Conservation (phyloP, 2,797 vertebrate species). For the Eleutherodactylus coqui region DNA sequence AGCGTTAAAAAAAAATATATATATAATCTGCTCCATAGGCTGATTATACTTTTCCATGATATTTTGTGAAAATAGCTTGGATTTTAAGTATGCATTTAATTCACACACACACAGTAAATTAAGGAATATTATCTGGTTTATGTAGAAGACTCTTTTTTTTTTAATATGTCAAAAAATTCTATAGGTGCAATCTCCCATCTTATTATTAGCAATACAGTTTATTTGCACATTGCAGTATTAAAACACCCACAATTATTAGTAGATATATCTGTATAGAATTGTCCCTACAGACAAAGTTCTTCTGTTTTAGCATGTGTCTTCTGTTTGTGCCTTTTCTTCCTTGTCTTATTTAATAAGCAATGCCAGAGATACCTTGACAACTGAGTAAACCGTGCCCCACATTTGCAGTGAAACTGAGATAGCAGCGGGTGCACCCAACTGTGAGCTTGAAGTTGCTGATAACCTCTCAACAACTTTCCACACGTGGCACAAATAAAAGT, state of each 20-base stretch:
- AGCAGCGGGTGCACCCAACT: constrained; percentile 39
- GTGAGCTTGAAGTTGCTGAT: constrained; percentile 74
- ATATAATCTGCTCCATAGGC: too few relatives aligned
- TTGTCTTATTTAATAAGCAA: constrained; percentile 50
- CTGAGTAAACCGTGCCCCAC: constrained; percentile 54
- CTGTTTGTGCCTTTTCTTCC: background rate
- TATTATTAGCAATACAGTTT: background rate
- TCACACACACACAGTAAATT: too few relatives aligned
- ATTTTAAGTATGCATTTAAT: too few relatives aligned
- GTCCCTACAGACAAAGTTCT: background rate
- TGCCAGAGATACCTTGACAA: constrained; percentile 66
- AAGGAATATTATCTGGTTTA: background rate
- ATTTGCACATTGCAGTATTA: background rate
- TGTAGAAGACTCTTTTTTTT: background rate
- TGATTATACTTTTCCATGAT: too few relatives aligned
- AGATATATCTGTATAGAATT: too few relatives aligned
- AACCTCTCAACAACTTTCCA: constrained; percentile 80
- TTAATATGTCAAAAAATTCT: background rate
- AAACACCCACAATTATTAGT: background rate
- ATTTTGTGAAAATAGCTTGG: too few relatives aligned
- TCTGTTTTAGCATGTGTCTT: background rate
- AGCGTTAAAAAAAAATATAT: too few relatives aligned
- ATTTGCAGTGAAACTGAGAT: constrained; percentile 60
- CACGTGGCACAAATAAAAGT: constrained; percentile 80
- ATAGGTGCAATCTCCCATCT: background rate